phyloP scores from a whole-genome alignment of 2,113 vertebrate species.

The Ia io region DNA sequence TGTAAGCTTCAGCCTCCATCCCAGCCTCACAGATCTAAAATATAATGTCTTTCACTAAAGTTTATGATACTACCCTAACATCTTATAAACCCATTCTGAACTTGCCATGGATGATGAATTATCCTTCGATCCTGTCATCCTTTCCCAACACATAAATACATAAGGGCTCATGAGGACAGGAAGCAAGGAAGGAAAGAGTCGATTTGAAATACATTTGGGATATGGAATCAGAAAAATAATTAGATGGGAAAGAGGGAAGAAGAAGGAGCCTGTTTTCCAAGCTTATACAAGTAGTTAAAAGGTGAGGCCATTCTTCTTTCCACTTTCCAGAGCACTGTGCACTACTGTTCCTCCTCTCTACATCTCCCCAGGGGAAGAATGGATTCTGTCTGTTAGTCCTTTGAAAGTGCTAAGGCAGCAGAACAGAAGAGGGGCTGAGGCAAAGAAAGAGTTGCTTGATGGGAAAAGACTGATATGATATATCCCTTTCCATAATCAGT shows the following conservation, averaged over 20 bases:
- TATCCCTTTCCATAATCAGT: constrained; percentile 69
- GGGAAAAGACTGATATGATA: constrained; percentile 70
- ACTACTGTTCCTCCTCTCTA: not conserved
- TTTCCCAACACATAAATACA: not conserved
- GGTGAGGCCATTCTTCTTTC: not conserved
- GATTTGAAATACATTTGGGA: not conserved
- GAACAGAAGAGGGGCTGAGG: constrained; percentile 21
- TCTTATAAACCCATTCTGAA: not conserved
- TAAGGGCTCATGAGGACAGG: not conserved
- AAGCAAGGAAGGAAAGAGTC: not conserved
- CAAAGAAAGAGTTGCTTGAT: constrained; percentile 52
- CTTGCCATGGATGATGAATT: not conserved
- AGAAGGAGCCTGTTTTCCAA: not conserved
- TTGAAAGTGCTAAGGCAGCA: constrained; percentile 39
- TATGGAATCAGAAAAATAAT: not conserved
- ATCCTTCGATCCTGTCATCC: not conserved
- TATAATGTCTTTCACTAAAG: not conserved
- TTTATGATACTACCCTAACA: not conserved
- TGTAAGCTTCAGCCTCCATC: constrained; percentile 12
- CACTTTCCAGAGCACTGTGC: not conserved
- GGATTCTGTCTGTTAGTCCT: constrained; percentile 45
- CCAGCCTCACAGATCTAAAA: constrained; percentile 14
- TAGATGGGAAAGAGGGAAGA: not conserved
- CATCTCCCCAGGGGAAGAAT: not conserved
- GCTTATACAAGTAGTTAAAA: not conserved